phyloP scores from a whole-genome alignment of 1,140 invertebrate species.

The Campoletis sonorensis region DNA sequence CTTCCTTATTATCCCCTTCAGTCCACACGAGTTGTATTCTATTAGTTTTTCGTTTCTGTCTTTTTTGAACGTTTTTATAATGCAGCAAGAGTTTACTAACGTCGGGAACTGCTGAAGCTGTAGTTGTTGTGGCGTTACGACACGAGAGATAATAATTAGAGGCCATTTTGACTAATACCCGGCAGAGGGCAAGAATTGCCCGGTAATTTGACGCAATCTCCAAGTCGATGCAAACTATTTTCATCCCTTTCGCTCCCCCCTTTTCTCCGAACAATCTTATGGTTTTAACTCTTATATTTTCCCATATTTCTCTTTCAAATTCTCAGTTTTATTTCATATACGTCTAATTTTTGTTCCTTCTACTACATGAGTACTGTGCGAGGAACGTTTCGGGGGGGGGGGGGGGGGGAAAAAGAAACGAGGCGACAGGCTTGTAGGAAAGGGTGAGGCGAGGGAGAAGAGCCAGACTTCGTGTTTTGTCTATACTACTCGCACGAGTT shows the following conservation, averaged over 20 bases:
- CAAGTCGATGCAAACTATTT: slow-evolving; percentile 51
- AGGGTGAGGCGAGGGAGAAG: neutral
- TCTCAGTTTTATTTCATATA: neutral
- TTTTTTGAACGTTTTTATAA: neutral
- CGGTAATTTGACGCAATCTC: slow-evolving; percentile 56
- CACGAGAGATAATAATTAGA: slow-evolving; percentile 52
- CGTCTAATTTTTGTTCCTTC: neutral
- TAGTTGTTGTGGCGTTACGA: slow-evolving; percentile 40
- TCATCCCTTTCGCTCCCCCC: slow-evolving; percentile 27
- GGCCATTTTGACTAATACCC: slow-evolving; percentile 54
- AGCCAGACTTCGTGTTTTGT: slow-evolving; percentile 3
- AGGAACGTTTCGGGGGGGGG: too few species aligned
- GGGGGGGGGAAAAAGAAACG: neutral
- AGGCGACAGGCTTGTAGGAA: too few species aligned
- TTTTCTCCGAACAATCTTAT: neutral
- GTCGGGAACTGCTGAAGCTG: neutral
- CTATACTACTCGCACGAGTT: slow-evolving; percentile 3
- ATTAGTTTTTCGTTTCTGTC: too few species aligned
- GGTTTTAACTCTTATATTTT: neutral
- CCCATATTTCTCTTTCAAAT: neutral
- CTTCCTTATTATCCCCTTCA: neutral
- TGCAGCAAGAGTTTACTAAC: neutral
- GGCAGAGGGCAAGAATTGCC: slow-evolving; percentile 48
- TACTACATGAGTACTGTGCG: neutral
- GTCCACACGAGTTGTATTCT: too few species aligned